Base-by-base conservation (phyloP, 2,888 invertebrate genomes). In the Apamea monoglypha region DNA sequence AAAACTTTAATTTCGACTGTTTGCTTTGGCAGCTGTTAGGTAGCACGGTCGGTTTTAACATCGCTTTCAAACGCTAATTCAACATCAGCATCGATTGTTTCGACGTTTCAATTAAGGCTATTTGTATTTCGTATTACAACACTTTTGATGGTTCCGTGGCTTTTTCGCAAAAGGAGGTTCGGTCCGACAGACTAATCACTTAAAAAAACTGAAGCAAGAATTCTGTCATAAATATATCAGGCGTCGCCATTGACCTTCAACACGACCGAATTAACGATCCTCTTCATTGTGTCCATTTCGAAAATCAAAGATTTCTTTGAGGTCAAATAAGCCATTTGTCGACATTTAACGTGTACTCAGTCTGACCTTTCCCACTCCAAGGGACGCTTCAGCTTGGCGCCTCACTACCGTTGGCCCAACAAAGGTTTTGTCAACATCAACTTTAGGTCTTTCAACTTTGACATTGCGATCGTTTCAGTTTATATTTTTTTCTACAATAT, bases 1-100 rank as follows among this genome's bases (percentile, higher is more conserved):
- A 90, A 88, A 92, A 92, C 89, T 92, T 93, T 89, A 90, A 92
- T 92, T 92, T 90, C 69, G 82, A 70, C 82, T 90, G 91, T 93
- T 92, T 92, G 91, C 91, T 90, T 91, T 91, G 91, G 90, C 90
- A 85, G 85, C 83, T 80, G 84, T 84, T 80, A 81, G 83, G 78
- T 77, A 87, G 82, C 83, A 74, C 68, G 79, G 78, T 79, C 61
- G 80, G 85, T 90, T 86, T 87, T 87, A 87, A 87, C 88, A 90
- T 77, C 74, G 84, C 68, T 86, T 81, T 84, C 69, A 78, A 89
- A 89, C 76, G 87, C 84, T 90, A 90, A 89, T 90, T 91, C 88
- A 88, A 88, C 88, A 90, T 85, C 81, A 80, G 53, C 79, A 84
- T 71, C 87, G 83, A 90, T 90, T 90, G 90, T 90, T 88, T 82